Evolutionary conservation across 2,797 vertebrate species (phyloP), one percentile per base, ranked within the genome.

Genomic region (Sebastes vulpes): DNA sequence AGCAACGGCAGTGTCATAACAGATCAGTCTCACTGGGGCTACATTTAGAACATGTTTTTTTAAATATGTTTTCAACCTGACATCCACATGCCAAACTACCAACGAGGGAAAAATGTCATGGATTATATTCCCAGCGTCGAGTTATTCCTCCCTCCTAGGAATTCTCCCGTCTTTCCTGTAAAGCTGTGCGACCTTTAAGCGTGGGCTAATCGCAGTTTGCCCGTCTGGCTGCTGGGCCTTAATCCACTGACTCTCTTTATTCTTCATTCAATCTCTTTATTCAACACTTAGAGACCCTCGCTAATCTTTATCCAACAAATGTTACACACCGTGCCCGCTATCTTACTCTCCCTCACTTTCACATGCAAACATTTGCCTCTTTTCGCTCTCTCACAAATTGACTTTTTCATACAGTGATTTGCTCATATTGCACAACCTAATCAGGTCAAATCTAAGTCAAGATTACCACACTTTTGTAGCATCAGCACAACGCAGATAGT

Each of bases 221-320:
- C 77, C 32, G 77, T 87, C 81, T 84, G 84, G 54, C 79, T 79
- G 85, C 90, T 74, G 80, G 79, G 76, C 69, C 67, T 87, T 93
- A 89, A 93, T 93, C 86, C 88, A 93, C 86, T 86, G 75, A 91
- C 83, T 89, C 78, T 85, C 84, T 92, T 90, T 90, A 89, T 87
- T 87, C 79, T 92, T 77, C 73, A 85, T 89, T 83, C 84, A 90
- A 68, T 87, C 75, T 88, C 83, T 92, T 89, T 88, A 85, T 88
- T 91, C 72, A 78, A 69, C 86, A 82, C 82, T 82, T 56, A 74
- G 59, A 81, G 69, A 79, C 65, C 73, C 68, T 64, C 46, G 60
- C 72, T 86, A 87, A 86, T 89, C 90, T 89, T 88, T 84, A 72
- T 83, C 82, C 83, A 65, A 81, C 80, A 75, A 85, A 81, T 81